phyloP scores from a whole-genome alignment of 2,888 invertebrate genomes.

The Plusia festucae region DNA sequence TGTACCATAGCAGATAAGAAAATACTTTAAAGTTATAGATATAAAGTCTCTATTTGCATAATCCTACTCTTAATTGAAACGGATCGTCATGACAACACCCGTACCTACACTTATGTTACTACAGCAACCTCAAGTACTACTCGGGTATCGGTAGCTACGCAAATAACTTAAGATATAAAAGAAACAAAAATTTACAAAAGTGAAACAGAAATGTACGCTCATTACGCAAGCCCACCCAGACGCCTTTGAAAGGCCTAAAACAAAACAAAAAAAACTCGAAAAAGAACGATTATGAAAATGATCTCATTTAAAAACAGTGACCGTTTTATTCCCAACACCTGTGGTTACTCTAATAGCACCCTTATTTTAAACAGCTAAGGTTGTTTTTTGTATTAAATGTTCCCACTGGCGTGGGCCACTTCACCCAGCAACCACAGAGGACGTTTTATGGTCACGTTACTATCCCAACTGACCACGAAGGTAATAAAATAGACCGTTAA shows the following conservation, averaged over 20 bases:
- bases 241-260: slow-evolving; percentile 5
- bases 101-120: background rate
- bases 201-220: slow-evolving; percentile 12
- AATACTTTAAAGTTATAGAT: background rate
- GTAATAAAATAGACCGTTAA: slow-evolving; percentile 36
- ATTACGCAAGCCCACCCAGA: slow-evolving; percentile 20
- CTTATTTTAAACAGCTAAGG: background rate
- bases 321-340: slow-evolving; percentile 6
- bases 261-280: slow-evolving; percentile 3
- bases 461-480: slow-evolving; percentile 18
- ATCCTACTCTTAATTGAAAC: background rate
- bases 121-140: background rate
- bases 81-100: too few relatives aligned
- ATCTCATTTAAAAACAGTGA: slow-evolving; percentile 24
- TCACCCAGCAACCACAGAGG: slow-evolving; percentile 17
- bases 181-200: background rate
- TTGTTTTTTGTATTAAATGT: background rate
- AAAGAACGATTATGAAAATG: slow-evolving; percentile 19
- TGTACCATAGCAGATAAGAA: background rate
- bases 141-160: background rate
- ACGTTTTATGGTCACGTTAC: slow-evolving; percentile 27
- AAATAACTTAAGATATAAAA: background rate
- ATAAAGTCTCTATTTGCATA: background rate
- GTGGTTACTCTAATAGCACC: background rate
- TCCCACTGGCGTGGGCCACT: background rate